Evolutionary conservation across 92 coral and sea anemone genomes (phyloP).

Genomic region (Diadumene lineata): DNA sequence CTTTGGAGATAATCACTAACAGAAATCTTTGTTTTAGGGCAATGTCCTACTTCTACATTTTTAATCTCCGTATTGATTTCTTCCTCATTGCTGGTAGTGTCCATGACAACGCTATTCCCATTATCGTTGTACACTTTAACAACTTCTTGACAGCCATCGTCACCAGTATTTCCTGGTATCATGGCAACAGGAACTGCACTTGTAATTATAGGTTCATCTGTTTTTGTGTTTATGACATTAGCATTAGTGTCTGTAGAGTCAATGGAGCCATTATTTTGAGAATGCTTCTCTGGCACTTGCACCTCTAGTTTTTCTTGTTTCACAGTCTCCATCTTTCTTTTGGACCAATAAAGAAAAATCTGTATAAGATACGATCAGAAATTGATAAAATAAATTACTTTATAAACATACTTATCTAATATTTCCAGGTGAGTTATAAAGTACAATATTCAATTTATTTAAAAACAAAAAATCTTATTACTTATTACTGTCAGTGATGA

Average conservation of each 20-base stretch:
- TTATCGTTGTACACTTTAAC: neutral
- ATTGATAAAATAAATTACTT: too few species aligned
- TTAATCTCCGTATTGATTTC: conserved; percentile 11
- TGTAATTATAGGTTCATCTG: conserved; percentile 10
- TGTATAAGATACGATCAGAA: too few species aligned
- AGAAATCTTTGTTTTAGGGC: conserved; percentile 15
- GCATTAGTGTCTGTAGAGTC: conserved; percentile 10
- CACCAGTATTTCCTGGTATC: neutral
- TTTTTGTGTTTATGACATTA: conserved; percentile 6
- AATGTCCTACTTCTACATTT: neutral
- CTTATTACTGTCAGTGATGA: too few species aligned
- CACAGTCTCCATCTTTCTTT: neutral
- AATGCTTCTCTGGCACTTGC: neutral
- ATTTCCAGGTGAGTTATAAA: too few species aligned
- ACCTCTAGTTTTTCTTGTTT: neutral
- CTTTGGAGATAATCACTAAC: conserved; percentile 24
- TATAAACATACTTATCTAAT: too few species aligned
- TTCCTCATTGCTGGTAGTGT: conserved; percentile 8
- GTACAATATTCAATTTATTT: too few species aligned
- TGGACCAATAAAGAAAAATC: neutral
- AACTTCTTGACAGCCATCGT: neutral
- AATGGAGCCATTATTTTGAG: neutral
- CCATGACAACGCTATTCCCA: conserved; percentile 12
- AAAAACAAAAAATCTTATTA: too few species aligned
- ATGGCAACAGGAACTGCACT: neutral